Conservation (phyloP, 2,888 invertebrate genomes). For the Corythucha ciliata region DNA sequence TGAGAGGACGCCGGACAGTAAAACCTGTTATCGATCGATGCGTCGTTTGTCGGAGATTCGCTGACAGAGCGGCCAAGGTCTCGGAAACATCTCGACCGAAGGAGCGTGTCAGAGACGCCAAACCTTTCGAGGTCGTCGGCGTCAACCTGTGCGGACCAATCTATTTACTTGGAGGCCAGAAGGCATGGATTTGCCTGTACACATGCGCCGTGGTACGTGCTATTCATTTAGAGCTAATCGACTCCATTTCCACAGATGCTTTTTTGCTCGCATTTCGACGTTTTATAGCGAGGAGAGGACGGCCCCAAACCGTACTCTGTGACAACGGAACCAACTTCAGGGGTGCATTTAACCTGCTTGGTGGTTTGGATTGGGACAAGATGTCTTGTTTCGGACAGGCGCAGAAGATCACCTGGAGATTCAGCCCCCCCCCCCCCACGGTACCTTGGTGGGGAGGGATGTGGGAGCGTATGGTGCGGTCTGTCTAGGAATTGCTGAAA, state of each 20-base stretch:
- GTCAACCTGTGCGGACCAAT: slow-evolving; percentile 41
- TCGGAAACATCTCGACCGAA: slow-evolving; percentile 36
- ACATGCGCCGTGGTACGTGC: slow-evolving; percentile 41
- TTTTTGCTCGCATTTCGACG: slow-evolving; percentile 38
- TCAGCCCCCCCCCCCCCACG: slow-evolving; percentile 38
- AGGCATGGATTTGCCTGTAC: slow-evolving; percentile 39
- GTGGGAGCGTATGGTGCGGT: slow-evolving; percentile 36
- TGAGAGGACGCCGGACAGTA: slow-evolving; percentile 11
- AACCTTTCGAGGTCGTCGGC: slow-evolving; percentile 37
- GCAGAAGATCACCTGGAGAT: slow-evolving; percentile 36
- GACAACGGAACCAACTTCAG: slow-evolving; percentile 42
- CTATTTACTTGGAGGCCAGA: slow-evolving; percentile 27
- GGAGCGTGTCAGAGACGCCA: slow-evolving; percentile 36
- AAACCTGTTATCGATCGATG: slow-evolving; percentile 13
- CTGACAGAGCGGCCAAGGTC: slow-evolving; percentile 28
- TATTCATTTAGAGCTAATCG: slow-evolving; percentile 40
- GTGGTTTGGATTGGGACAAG: slow-evolving; percentile 45
- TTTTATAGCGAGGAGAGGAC: slow-evolving; percentile 39
- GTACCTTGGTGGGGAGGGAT: slow-evolving; percentile 34
- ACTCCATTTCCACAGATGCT: slow-evolving; percentile 35
- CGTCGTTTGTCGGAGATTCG: slow-evolving; percentile 28
- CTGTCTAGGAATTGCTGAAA: slow-evolving; percentile 21
- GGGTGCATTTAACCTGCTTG: slow-evolving; percentile 41
- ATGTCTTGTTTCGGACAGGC: slow-evolving; percentile 29
- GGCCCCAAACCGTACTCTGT: slow-evolving; percentile 37